These are phyloP conservation scores for Augochlorella aurata DNA, from an alignment of 2,888 invertebrate genomes.

Conservation along the genomic window DNA sequence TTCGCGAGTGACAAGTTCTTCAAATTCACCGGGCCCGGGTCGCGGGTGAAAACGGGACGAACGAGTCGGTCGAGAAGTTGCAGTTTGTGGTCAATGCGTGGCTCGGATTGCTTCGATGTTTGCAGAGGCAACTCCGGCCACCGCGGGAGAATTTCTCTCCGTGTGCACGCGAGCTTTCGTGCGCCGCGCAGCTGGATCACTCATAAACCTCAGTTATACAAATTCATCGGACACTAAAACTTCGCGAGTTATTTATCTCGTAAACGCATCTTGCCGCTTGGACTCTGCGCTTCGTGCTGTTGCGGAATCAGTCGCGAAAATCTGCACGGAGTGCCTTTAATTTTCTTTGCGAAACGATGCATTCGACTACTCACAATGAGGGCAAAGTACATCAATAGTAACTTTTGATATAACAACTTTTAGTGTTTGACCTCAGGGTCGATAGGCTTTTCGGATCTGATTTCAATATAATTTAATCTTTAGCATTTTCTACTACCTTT, in stretches of 20 bases:
- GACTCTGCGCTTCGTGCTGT: neutral
- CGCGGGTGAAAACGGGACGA: slow-evolving; percentile 14
- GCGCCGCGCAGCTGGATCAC: neutral
- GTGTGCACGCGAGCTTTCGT: slow-evolving; percentile 1
- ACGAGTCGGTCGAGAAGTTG: slow-evolving; percentile 17
- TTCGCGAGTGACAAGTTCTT: slow-evolving; percentile 21
- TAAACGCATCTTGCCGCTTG: neutral
- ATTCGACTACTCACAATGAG: too few relatives aligned
- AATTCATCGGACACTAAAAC: neutral
- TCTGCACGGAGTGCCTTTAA: too few relatives aligned
- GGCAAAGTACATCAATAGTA: too few relatives aligned
- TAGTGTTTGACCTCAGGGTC: too few relatives aligned
- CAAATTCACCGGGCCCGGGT: neutral
- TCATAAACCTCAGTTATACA: neutral
- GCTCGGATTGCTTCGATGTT: slow-evolving; percentile 17
- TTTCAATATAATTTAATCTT: too few relatives aligned
- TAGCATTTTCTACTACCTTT: too few relatives aligned
- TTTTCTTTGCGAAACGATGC: too few relatives aligned
- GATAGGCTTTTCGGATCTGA: too few relatives aligned
- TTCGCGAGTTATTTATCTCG: neutral
- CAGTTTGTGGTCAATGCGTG: neutral
- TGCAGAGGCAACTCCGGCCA: neutral
- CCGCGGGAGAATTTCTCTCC: neutral
- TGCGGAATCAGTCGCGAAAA: too few relatives aligned
- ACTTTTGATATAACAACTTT: too few relatives aligned